A percentile compares a stretch with the other conserved stretches of the same genome.
These are phyloP conservation scores for Coremacera marginata DNA, from an alignment of 2,888 invertebrate genomes.

Conservation along the genomic window DNA sequence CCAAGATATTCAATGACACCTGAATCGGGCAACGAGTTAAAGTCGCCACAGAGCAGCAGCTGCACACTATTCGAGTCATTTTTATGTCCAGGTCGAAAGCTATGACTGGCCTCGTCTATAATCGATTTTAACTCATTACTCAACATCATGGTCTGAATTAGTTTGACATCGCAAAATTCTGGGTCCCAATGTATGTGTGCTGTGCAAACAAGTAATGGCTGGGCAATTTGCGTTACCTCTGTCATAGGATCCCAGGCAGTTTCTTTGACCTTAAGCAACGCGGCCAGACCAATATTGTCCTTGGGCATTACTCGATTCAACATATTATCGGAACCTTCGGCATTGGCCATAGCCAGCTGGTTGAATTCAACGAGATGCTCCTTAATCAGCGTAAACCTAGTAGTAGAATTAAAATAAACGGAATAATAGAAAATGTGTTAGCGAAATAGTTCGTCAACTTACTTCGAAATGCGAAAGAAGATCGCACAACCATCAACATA, in stretches of 20 bases:
- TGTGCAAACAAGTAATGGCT: constrained; percentile 94
- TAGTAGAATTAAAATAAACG: constrained; percentile 49
- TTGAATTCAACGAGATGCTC: constrained; percentile 98
- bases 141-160: constrained; percentile 99
- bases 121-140: constrained; percentile 92
- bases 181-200: constrained; percentile 99
- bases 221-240: constrained; percentile 82
- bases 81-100: constrained; percentile 79
- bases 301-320: constrained; percentile 98
- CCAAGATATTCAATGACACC: constrained; percentile 97
- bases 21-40: constrained; percentile 98
- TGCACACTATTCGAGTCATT: constrained; percentile 87
- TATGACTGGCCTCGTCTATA: constrained; percentile 86
- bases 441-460: constrained; percentile 63
- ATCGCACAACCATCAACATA: constrained; percentile 99
- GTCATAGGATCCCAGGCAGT: constrained; percentile 92
- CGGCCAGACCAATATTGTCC: constrained; percentile 98
- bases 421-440: not conserved
- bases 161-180: constrained; percentile 98
- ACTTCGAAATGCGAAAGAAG: constrained; percentile 95
- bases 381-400: constrained; percentile 92
- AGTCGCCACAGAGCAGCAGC: constrained; percentile 95
- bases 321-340: constrained; percentile 98
- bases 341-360: constrained; percentile 98
- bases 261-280: constrained; percentile 93